Percentiles rank a stretch among this genome's conserved stretches.
Evolutionary conservation across 2,888 invertebrate genomes (phyloP).

Genomic region (Agrenia bidenticulata): DNA sequence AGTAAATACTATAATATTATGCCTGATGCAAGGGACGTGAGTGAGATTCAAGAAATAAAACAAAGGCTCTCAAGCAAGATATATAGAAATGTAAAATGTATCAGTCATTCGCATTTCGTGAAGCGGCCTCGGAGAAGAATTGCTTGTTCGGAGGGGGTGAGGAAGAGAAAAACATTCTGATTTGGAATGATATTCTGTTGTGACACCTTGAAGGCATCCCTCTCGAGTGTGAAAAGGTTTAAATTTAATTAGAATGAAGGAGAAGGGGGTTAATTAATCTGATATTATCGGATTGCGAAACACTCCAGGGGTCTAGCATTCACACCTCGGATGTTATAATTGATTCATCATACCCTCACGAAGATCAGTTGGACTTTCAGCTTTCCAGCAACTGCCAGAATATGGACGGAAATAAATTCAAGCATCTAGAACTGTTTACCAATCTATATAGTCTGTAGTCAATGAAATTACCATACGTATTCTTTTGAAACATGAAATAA

Average conservation of each 20-base stretch:
- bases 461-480: too few species aligned
- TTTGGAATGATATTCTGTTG: conserved; percentile 24
- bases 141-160: conserved; percentile 13
- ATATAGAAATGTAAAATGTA: too few species aligned
- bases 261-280: conserved; percentile 51
- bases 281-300: conserved; percentile 46
- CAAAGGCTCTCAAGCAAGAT: too few species aligned
- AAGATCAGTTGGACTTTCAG: too few species aligned
- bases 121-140: not conserved
- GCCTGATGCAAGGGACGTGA: too few species aligned
- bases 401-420: too few species aligned
- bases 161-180: not conserved
- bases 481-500: too few species aligned
- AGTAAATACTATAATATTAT: too few species aligned
- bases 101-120: not conserved
- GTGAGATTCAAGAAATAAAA: too few species aligned
- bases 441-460: too few species aligned
- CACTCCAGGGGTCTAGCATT: conserved; percentile 43
- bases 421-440: too few species aligned
- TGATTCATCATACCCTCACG: conserved; percentile 36
- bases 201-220: conserved; percentile 45
- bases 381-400: too few species aligned
- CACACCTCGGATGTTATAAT: conserved; percentile 36
- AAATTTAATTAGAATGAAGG: conserved; percentile 50
- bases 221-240: conserved; percentile 42